These are phyloP conservation scores for Eupelmus urozonus DNA, from an alignment of 2,888 invertebrate species.

Conservation along the genomic window DNA sequence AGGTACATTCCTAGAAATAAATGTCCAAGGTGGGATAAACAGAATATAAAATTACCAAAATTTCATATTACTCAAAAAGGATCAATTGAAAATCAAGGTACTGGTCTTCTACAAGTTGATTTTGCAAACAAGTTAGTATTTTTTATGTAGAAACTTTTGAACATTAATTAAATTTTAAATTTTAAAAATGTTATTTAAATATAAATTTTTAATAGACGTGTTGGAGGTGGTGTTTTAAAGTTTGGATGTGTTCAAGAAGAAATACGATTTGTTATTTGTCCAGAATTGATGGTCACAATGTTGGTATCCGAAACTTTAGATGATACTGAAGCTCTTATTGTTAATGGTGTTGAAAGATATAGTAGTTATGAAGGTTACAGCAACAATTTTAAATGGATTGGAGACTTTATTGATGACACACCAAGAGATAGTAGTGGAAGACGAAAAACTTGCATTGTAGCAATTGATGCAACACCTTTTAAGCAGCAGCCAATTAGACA, in stretches of 20 bases:
- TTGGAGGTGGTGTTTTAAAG: slow-evolving; percentile 95
- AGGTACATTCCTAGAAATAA: slow-evolving; percentile 80
- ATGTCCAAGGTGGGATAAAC: slow-evolving; percentile 83
- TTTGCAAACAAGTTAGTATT: slow-evolving; percentile 91
- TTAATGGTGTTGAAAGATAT: slow-evolving; percentile 89
- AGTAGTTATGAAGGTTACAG: slow-evolving; percentile 91
- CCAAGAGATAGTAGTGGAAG: slow-evolving; percentile 85
- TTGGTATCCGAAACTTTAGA: slow-evolving; percentile 90
- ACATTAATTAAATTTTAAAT: neutral
- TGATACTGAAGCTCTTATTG: slow-evolving; percentile 89
- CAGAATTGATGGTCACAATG: slow-evolving; percentile 92
- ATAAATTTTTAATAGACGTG: slow-evolving; percentile 79
- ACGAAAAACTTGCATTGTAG: slow-evolving; percentile 86
- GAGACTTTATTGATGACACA: slow-evolving; percentile 84
- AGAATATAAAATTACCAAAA: slow-evolving; percentile 80
- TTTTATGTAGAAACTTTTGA: too few species aligned
- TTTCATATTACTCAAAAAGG: slow-evolving; percentile 86
- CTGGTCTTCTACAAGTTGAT: slow-evolving; percentile 92
- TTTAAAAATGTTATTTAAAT: slow-evolving; percentile 24
- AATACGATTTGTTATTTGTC: slow-evolving; percentile 96
- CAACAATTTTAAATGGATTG: slow-evolving; percentile 87
- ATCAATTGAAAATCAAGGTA: slow-evolving; percentile 91
- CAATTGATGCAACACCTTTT: slow-evolving; percentile 92
- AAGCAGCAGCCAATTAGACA: slow-evolving; percentile 78
- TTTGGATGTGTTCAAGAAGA: slow-evolving; percentile 98